Base-by-base conservation (phyloP, 2,888 invertebrate species). In the Cryptosula pallasiana region DNA sequence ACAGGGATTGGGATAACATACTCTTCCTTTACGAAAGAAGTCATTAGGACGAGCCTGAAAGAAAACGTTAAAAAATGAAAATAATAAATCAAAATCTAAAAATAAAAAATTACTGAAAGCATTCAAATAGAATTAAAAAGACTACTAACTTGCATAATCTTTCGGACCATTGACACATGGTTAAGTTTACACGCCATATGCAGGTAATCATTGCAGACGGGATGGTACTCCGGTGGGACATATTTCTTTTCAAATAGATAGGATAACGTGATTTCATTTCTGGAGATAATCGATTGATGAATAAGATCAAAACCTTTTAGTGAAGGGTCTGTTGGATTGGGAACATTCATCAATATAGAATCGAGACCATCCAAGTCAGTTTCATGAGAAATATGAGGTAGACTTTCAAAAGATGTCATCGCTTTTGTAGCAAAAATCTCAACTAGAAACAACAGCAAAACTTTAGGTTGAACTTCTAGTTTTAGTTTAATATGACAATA, bases 151-250 rank as follows among this genome's bases (percentile, higher is more conserved):
- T 27, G 29, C 13, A 63, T 5, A 32, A 63, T 63, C 13, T 9
- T 63, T 32, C 32, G 2, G 9, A 63, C n/a, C 63, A 63, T 63
- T 2, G 9, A 16, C 20, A 2, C 29, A 9, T 29, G 13, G 3
- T 32, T n/a, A 25, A 63, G 63, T n/a, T 63, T 63, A 63, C 63
- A 63, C 13, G 63, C 63, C 25, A 63, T 27, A 63, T 63, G 63
- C 2, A 63, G 63, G 32, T 63, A 63, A 9, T 63, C 63, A 63
- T 63, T 63, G 32, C 63, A 63, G 13, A 32, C 2, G 13, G 63
- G 63, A 32, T 63, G 63, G 32, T 63, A 34, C 13, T 27, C 29
- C 2, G 32, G 2, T 13, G 29, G 9, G 5, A 16, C 29, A 34
- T 32, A 32, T 25, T 27, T 27, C 32, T 63, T 63, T 5, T 2